These are phyloP conservation scores for Chrysemys picta DNA, from an alignment of 2,113 vertebrate genomes.

Conservation along the genomic window DNA sequence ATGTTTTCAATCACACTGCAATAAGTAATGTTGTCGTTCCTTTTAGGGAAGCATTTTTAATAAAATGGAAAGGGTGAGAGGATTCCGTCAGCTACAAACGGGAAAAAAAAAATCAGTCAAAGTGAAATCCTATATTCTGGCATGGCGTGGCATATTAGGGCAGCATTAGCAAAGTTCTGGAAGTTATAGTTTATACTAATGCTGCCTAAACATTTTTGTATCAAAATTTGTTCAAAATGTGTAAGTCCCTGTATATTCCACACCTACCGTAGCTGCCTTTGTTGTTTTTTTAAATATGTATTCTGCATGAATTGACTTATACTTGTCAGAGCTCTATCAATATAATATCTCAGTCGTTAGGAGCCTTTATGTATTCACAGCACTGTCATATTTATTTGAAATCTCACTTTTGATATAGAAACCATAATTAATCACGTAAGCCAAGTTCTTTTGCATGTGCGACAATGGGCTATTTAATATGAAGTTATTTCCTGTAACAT, in stretches of 20 bases:
- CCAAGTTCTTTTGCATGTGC: neutral
- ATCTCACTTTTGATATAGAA: neutral
- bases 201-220: neutral
- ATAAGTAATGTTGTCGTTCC: constrained; percentile 63
- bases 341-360: neutral
- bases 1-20: constrained; percentile 63
- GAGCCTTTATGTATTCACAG: neutral
- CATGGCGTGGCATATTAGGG: neutral
- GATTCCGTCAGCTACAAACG: constrained; percentile 42
- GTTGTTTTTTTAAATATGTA: neutral
- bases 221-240: neutral
- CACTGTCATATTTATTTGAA: neutral
- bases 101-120: constrained; percentile 11
- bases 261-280: neutral
- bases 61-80: constrained; percentile 55
- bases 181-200: neutral
- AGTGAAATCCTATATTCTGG: neutral
- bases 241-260: neutral
- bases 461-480: neutral
- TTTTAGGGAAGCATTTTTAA: constrained; percentile 38
- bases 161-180: neutral
- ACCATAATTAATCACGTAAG: neutral
- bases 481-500: neutral
- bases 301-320: neutral
- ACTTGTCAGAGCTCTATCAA: neutral